Evolutionary conservation across 2,113 vertebrate species (phyloP).

Genomic region (Cebus imitator): DNA sequence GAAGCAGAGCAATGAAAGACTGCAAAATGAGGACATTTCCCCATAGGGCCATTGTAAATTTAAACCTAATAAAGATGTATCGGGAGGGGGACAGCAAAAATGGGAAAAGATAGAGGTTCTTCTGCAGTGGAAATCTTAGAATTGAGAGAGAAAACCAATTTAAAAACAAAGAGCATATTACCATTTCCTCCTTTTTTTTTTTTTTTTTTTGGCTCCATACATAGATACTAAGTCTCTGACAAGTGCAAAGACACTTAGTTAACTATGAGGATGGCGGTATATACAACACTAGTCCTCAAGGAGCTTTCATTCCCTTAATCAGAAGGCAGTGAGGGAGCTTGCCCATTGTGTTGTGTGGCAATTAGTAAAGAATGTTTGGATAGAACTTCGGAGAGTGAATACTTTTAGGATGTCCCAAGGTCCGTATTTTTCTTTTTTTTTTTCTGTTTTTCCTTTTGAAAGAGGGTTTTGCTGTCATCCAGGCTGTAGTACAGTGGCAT

Average conservation of each 20-base stretch:
- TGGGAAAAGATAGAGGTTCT: background rate
- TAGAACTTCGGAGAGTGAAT: background rate
- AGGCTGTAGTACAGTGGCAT: background rate
- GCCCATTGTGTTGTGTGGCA: background rate
- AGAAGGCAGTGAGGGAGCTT: background rate
- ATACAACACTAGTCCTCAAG: background rate
- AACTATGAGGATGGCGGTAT: background rate
- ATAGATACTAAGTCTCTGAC: background rate
- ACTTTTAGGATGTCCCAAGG: background rate
- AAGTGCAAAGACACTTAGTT: background rate
- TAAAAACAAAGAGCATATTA: background rate
- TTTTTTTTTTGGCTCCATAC: background rate
- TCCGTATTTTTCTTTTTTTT: background rate
- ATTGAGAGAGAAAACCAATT: background rate
- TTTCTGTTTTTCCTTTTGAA: background rate
- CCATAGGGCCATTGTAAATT: background rate
- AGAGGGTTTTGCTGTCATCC: background rate
- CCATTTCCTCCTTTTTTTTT: background rate
- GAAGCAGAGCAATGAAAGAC: background rate
- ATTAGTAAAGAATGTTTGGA: background rate
- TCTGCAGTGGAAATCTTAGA: constrained; percentile 30
- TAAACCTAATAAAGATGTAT: background rate
- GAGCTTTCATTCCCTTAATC: background rate
- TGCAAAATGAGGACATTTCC: background rate
- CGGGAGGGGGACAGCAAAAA: background rate